Percentiles rank a stretch among this genome's conserved stretches.
Evolutionary conservation across 2,797 vertebrate genomes (phyloP).

Genomic region (Florisuga fusca): DNA sequence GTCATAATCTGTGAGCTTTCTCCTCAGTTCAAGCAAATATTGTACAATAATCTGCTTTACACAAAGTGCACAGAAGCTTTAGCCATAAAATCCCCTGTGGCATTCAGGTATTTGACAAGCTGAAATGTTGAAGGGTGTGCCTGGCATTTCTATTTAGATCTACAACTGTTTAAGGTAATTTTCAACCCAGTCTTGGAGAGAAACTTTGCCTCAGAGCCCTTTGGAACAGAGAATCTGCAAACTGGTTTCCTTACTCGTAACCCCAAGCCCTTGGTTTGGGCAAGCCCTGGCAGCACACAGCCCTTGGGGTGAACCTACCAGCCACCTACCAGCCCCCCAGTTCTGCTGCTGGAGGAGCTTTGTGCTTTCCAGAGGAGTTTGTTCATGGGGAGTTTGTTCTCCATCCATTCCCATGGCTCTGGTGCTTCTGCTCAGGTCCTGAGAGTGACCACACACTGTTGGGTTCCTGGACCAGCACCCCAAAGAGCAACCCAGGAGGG

Average conservation of each 20-base stretch:
- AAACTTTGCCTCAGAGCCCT: neutral
- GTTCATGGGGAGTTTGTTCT: neutral
- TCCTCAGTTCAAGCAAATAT: slow-evolving; percentile 4
- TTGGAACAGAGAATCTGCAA: neutral
- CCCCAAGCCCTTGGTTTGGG: neutral
- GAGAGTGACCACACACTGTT: accelerated
- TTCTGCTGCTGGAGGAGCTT: neutral
- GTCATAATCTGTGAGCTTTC: neutral
- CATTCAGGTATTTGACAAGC: slow-evolving; percentile 36
- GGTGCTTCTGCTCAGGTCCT: neutral
- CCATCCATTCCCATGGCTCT: neutral
- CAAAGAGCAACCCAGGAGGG: neutral
- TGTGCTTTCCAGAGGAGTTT: neutral
- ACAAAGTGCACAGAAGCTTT: neutral
- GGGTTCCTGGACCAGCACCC: neutral
- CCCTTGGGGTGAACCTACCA: neutral
- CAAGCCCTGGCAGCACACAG: neutral
- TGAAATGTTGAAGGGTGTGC: slow-evolving; percentile 10
- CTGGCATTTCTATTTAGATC: slow-evolving; percentile 20
- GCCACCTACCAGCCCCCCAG: neutral
- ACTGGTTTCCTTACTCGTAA: neutral
- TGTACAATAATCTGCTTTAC: neutral
- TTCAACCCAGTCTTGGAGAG: neutral
- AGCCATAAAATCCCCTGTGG: slow-evolving; percentile 13
- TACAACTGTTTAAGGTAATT: neutral